Evolutionary conservation across 2,888 invertebrate species (phyloP).

Genomic region (Epsilonema sp.): DNA sequence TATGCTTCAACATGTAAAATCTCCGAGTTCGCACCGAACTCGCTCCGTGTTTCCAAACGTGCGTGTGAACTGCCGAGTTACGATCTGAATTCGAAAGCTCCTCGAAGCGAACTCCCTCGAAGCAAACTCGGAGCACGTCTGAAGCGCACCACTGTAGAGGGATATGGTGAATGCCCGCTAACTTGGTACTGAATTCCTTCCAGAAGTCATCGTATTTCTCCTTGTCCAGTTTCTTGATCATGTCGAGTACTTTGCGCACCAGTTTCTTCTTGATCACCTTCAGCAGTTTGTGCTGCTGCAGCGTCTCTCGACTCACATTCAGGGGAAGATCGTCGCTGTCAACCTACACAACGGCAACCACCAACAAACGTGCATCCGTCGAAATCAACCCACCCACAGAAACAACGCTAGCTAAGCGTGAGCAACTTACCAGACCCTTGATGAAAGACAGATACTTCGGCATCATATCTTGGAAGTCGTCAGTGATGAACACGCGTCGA

Average conservation of each 20-base stretch:
- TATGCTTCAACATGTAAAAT: too few species aligned
- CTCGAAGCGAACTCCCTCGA: too few species aligned
- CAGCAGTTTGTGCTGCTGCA: conserved; percentile 93
- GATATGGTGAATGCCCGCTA: conserved; percentile 30
- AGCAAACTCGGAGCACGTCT: too few species aligned
- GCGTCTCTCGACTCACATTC: conserved; percentile 88
- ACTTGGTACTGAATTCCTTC: conserved; percentile 97
- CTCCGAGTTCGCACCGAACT: too few species aligned
- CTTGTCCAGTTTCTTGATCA: conserved; percentile 84
- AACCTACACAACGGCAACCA: conserved; percentile 31
- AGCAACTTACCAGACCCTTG: conserved; percentile 52
- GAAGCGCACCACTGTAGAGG: too few species aligned
- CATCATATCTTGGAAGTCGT: conserved; percentile 98
- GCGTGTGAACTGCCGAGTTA: too few species aligned
- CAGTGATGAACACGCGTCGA: conserved; percentile 92
- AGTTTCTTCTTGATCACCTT: conserved; percentile 98
- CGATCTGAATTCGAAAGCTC: too few species aligned
- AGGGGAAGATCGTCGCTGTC: conserved; percentile 96
- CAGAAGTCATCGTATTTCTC: conserved; percentile 81
- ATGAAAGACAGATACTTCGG: conserved; percentile 89
- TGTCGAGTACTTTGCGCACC: conserved; percentile 82
- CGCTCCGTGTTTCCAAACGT: too few species aligned
- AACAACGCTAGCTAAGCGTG: neutral
- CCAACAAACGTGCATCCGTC: neutral
- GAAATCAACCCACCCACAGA: neutral